Percentiles rank a stretch among this genome's conserved stretches.
phyloP scores from a whole-genome alignment of 2,797 vertebrate species.

The Platyrinchus mystaceus region DNA sequence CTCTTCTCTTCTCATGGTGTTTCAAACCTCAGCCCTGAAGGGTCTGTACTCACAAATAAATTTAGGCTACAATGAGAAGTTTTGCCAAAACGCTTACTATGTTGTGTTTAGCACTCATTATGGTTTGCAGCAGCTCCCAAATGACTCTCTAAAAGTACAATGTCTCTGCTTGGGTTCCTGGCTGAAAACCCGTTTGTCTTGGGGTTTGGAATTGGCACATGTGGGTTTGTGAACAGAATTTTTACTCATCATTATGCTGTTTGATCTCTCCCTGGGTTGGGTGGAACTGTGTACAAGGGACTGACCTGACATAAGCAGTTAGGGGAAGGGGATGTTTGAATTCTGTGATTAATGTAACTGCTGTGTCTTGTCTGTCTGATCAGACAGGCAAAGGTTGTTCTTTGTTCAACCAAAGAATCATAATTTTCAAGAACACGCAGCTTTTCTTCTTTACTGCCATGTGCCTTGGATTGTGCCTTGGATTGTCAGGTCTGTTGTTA shows the following conservation, averaged over 20 bases:
- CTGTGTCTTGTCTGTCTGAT: background rate
- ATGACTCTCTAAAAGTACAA: background rate
- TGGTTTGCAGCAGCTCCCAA: background rate
- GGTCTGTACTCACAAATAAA: background rate
- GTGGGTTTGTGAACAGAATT: conserved; percentile 15
- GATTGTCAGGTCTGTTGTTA: background rate
- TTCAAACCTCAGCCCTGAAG: background rate
- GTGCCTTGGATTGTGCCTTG: too few species aligned
- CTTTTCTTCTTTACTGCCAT: background rate
- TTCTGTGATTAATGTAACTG: background rate
- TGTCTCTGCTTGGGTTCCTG: background rate
- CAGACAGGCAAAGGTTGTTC: background rate
- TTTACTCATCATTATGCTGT: background rate
- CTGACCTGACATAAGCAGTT: background rate
- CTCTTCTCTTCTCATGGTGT: background rate
- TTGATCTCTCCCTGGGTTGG: conserved; percentile 4
- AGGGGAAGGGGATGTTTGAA: background rate
- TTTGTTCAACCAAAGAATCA: background rate
- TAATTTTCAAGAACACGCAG: background rate
- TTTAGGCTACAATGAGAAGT: background rate
- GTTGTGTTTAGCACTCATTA: background rate
- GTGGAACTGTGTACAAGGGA: background rate
- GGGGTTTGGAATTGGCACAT: background rate
- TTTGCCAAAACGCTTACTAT: conserved; percentile 10
- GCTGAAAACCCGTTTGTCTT: background rate